Percentiles rank a stretch among this genome's conserved stretches.
Evolutionary conservation across 2,888 invertebrate species (phyloP).

Genomic region (Rambutsinella grinnellia): DNA sequence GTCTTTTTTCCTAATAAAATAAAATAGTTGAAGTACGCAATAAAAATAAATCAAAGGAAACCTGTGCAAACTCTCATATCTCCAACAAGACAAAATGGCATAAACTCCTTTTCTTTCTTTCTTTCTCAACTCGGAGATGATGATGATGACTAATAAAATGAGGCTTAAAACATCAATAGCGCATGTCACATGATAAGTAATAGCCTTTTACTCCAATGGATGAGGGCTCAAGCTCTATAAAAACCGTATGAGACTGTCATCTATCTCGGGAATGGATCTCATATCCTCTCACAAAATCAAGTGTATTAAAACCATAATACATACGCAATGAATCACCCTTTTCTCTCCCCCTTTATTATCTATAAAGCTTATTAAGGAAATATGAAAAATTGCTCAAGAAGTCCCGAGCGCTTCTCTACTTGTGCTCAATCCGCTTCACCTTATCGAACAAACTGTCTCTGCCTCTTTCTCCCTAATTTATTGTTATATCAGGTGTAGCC

Average conservation of each 20-base stretch:
- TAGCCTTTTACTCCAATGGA: constrained; percentile 4
- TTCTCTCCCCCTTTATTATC: constrained; percentile 18
- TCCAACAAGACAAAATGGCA: not conserved
- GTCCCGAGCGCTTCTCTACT: too few species aligned
- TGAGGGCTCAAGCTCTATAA: not conserved
- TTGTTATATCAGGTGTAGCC: constrained; percentile 1
- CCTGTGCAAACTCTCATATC: not conserved
- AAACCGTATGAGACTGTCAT: constrained; percentile 22
- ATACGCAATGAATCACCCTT: constrained; percentile 19
- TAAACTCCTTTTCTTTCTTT: not conserved
- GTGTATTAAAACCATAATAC: constrained; percentile 18
- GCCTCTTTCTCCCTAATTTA: constrained; percentile 24
- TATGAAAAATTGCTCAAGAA: constrained; percentile 52
- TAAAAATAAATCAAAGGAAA: constrained; percentile 54
- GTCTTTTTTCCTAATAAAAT: constrained; percentile 40
- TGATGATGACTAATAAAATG: constrained; percentile 37
- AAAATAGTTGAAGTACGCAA: constrained; percentile 45
- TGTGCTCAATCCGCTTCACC: not conserved
- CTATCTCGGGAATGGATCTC: not conserved
- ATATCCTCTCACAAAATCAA: constrained; percentile 14
- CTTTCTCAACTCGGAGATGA: not conserved
- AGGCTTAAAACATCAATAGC: constrained; percentile 34
- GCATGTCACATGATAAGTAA: constrained; percentile 33
- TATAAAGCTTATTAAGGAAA: constrained; percentile 56
- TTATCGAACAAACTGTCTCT: constrained; percentile 39